Evolutionary conservation across 2,113 vertebrate genomes (phyloP).

Genomic region (Tenebrosternarchus preto): DNA sequence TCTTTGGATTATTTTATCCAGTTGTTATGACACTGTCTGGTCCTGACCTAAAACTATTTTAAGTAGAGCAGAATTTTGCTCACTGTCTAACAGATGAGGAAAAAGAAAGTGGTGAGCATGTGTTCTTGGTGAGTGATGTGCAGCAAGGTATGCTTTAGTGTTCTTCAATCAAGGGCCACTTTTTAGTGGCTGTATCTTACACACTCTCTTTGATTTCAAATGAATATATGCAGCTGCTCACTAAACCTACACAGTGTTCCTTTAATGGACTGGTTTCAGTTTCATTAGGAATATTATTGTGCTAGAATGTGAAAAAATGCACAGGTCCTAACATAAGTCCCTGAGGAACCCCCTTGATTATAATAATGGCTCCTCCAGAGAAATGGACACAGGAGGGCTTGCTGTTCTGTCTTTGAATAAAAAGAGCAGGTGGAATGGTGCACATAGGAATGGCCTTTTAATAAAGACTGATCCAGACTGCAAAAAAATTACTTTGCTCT

Average conservation of each 20-base stretch:
- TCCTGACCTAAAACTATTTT: neutral
- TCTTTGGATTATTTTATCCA: neutral
- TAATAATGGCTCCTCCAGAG: conserved; percentile 23
- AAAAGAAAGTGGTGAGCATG: neutral
- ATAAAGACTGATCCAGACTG: conserved; percentile 31
- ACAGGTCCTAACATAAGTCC: conserved; percentile 9
- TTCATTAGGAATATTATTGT: conserved; percentile 29
- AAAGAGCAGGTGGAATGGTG: neutral
- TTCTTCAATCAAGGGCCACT: neutral
- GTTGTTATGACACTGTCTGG: neutral
- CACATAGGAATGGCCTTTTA: conserved; percentile 15
- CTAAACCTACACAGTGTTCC: neutral
- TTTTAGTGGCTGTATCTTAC: neutral
- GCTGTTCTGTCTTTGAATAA: neutral
- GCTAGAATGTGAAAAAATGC: conserved; percentile 22
- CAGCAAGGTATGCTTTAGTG: neutral
- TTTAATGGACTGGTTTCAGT: conserved; percentile 7
- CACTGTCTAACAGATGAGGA: neutral
- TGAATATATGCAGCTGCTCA: neutral
- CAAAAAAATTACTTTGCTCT: neutral
- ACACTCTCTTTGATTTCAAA: conserved; percentile 13
- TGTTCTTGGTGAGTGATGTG: neutral
- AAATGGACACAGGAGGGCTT: conserved; percentile 8
- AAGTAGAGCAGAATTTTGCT: neutral
- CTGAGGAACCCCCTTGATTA: conserved; percentile 16